Conservation (phyloP, 2,888 invertebrate genomes). For the Acrocyrtus sp. region DNA sequence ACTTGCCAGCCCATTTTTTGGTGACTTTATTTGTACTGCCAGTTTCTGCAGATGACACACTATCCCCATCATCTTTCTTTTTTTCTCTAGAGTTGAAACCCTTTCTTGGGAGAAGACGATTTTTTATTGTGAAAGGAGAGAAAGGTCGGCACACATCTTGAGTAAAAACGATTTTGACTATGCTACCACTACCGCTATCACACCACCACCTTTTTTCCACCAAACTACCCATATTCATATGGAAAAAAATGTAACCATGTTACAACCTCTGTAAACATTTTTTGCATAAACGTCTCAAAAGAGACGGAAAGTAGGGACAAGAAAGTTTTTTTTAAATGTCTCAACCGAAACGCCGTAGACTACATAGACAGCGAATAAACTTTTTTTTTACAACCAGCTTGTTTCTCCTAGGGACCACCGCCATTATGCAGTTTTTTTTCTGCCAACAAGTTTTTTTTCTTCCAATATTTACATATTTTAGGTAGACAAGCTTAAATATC, state of each 20-base stretch:
- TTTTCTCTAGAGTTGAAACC: too few relatives aligned
- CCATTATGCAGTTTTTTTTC: neutral
- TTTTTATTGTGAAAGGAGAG: neutral
- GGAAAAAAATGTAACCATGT: too few relatives aligned
- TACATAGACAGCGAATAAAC: neutral
- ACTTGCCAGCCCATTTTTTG: neutral
- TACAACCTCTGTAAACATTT: too few relatives aligned
- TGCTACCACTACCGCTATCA: neutral
- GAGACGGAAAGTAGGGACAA: too few relatives aligned
- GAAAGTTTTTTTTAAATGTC: neutral
- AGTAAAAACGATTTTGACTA: neutral
- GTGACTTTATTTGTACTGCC: neutral
- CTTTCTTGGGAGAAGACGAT: too few relatives aligned
- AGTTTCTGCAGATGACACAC: neutral
- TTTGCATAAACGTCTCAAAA: too few relatives aligned
- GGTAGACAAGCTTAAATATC: neutral
- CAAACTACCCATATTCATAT: neutral
- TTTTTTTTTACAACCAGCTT: neutral
- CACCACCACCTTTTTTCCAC: neutral
- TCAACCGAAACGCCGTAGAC: too few relatives aligned
- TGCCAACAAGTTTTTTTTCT: neutral
- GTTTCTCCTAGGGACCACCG: neutral
- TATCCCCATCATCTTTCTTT: neutral
- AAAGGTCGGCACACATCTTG: neutral
- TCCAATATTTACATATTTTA: neutral